Conservation (phyloP, 2,888 invertebrate genomes). For the Stenoptilia bipunctidactyla region DNA sequence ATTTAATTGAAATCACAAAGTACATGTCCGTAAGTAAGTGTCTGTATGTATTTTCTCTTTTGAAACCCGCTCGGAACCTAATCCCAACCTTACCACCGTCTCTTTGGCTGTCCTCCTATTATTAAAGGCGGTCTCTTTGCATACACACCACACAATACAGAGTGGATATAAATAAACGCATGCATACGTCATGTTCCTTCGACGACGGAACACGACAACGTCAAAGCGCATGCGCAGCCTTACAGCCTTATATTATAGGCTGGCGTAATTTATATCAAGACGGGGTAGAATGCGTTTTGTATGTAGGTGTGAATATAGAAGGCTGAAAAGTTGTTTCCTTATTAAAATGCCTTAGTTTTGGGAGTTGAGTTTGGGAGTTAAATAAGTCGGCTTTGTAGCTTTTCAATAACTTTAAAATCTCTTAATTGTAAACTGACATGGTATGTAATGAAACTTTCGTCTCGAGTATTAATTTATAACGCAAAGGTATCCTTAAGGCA, state of each 20-base stretch:
- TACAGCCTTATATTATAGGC: constrained; percentile 26
- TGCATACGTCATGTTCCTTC: constrained; percentile 27
- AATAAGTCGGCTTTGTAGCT: neutral
- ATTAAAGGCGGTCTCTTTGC: constrained; percentile 34
- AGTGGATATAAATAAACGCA: constrained; percentile 27
- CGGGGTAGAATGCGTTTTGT: neutral
- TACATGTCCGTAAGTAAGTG: too few species aligned
- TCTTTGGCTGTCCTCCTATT: constrained; percentile 31
- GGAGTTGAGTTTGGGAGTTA: neutral
- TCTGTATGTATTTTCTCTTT: too few species aligned
- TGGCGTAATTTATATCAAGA: constrained; percentile 19
- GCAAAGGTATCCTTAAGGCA: too few species aligned
- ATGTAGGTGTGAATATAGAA: too few species aligned
- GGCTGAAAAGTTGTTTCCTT: neutral
- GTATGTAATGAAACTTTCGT: too few species aligned
- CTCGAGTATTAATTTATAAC: too few species aligned
- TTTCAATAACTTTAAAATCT: too few species aligned
- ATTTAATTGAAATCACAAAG: too few species aligned
- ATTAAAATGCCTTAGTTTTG: neutral
- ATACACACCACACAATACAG: constrained; percentile 24
- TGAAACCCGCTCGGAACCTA: too few species aligned
- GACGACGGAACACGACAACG: constrained; percentile 16
- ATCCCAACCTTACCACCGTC: constrained; percentile 1
- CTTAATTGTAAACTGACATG: too few species aligned
- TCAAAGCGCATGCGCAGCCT: constrained; percentile 18